phyloP scores from a whole-genome alignment of 2,113 vertebrate species.

The Lepisosteus oculatus region DNA sequence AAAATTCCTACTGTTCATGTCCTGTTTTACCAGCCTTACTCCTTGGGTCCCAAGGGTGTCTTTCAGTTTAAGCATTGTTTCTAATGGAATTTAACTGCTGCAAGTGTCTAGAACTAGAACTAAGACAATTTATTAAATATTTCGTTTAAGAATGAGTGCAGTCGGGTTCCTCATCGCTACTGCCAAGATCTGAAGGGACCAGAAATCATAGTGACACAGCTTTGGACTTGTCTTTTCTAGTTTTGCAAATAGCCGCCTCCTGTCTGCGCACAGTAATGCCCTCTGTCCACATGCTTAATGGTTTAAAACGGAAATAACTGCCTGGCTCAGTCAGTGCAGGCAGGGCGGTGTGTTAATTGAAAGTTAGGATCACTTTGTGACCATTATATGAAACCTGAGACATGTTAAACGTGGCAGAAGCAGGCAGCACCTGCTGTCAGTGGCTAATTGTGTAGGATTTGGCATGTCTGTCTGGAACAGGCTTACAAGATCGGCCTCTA shows the following conservation, averaged over 20 bases:
- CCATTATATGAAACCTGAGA: slow-evolving; percentile 88
- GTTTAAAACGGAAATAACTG: slow-evolving; percentile 45
- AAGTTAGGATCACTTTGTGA: slow-evolving; percentile 85
- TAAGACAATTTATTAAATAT: too few species aligned
- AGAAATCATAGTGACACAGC: too few species aligned
- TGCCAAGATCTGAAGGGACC: too few species aligned
- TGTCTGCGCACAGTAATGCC: slow-evolving; percentile 40
- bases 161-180: too few species aligned
- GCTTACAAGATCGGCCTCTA: slow-evolving; percentile 63
- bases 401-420: slow-evolving; percentile 65
- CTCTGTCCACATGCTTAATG: slow-evolving; percentile 62
- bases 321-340: slow-evolving; percentile 48
- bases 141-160: too few species aligned
- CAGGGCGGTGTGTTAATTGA: slow-evolving; percentile 76
- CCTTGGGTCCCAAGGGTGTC: too few species aligned
- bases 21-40: too few species aligned
- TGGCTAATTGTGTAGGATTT: slow-evolving; percentile 76
- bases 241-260: slow-evolving; percentile 23
- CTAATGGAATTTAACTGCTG: too few species aligned
- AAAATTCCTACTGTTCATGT: too few species aligned
- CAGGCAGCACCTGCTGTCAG: slow-evolving; percentile 77
- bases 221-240: neutral
- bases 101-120: too few species aligned
- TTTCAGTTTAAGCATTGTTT: too few species aligned
- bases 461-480: slow-evolving; percentile 63